Evolutionary conservation across 1,140 invertebrate genomes (phyloP).

Genomic region (Eulimnadia texana): DNA sequence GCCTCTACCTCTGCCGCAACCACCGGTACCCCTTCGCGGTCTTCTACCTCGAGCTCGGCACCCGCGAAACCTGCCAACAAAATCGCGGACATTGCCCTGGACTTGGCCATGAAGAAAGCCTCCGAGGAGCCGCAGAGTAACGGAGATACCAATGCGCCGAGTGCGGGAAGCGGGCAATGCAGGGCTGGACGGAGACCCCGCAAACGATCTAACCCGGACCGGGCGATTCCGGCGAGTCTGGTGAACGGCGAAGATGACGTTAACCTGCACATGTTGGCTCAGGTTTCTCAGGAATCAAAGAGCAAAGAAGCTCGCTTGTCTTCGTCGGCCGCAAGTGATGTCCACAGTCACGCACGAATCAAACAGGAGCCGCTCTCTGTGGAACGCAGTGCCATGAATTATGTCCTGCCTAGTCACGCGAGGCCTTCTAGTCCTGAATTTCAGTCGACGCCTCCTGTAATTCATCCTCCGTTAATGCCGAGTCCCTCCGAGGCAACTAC

Average conservation of each 20-base stretch:
- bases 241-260: neutral
- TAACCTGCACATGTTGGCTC: slow-evolving; percentile 8
- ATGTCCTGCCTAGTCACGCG: neutral
- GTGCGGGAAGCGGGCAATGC: neutral
- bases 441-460: neutral
- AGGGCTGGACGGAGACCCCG: slow-evolving; percentile 4
- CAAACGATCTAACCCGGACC: slow-evolving; percentile 12
- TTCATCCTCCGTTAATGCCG: neutral
- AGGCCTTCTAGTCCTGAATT: neutral
- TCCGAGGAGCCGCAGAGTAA: neutral
- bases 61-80: slow-evolving; percentile 9
- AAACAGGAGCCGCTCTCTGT: neutral
- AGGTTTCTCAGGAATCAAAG: slow-evolving; percentile 4
- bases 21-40: slow-evolving; percentile 1
- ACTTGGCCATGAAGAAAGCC: slow-evolving; percentile 12
- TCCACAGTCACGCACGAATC: neutral
- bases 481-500: neutral
- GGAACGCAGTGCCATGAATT: neutral
- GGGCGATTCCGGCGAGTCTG: slow-evolving; percentile 4
- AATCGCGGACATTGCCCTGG: slow-evolving; percentile 12
- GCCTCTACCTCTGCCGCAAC: neutral
- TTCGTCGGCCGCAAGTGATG: neutral
- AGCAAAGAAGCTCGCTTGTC: neutral
- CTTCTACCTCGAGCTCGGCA: neutral
- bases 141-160: neutral